Percentiles rank a stretch among this genome's conserved stretches.
phyloP scores from a whole-genome alignment of 2,797 vertebrate genomes.

The Heterohyrax brucei region DNA sequence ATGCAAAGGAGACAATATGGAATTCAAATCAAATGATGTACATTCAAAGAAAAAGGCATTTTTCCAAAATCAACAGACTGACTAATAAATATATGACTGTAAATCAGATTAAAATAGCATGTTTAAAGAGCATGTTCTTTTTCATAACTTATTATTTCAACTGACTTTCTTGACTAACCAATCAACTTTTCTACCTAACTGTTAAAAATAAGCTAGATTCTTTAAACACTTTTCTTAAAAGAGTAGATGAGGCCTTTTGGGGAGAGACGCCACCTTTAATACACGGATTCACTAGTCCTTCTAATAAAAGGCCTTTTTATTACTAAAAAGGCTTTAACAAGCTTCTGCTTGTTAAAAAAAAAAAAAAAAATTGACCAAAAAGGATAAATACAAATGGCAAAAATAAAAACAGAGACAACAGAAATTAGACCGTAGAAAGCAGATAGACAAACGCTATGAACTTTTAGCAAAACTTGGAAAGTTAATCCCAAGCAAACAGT shows the following conservation, averaged over 20 bases:
- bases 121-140: neutral
- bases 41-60: neutral
- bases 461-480: neutral
- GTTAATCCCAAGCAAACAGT: neutral
- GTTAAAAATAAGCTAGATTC: neutral
- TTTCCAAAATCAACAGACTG: neutral
- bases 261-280: neutral
- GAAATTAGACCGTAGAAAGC: neutral
- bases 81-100: neutral
- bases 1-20: neutral
- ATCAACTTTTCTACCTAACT: neutral
- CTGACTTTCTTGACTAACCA: neutral
- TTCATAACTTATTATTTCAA: neutral
- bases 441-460: neutral
- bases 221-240: conserved; percentile 23
- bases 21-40: neutral
- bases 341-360: neutral
- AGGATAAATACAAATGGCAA: neutral
- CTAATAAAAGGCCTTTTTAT: too few relatives aligned
- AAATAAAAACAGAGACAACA: too few relatives aligned
- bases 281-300: neutral
- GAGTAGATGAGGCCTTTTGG: neutral
- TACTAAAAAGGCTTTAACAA: too few relatives aligned
- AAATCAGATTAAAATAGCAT: conserved; percentile 3
- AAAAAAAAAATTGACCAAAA: neutral